Percentiles rank a stretch among this genome's conserved stretches.
Evolutionary conservation across 2,797 vertebrate genomes (phyloP).

Genomic region (Sebastes oblongus): DNA sequence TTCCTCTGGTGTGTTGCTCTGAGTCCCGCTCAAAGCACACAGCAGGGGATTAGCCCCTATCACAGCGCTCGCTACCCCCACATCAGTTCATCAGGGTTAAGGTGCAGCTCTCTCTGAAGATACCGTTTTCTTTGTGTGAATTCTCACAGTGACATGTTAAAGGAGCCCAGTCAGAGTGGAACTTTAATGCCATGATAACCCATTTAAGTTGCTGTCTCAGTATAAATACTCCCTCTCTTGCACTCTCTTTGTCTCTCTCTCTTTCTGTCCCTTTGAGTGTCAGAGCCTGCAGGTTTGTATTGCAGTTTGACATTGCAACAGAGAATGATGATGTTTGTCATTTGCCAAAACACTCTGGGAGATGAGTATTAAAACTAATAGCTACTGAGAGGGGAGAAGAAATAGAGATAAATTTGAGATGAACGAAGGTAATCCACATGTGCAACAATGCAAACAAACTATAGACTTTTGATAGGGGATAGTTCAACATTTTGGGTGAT

Average conservation of each 20-base stretch:
- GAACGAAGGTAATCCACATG: background rate
- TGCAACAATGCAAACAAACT: background rate
- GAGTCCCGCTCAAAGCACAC: slow-evolving; percentile 65
- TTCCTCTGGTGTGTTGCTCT: slow-evolving; percentile 63
- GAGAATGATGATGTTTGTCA: slow-evolving; percentile 8
- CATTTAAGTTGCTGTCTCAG: slow-evolving; percentile 69
- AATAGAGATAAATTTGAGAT: background rate
- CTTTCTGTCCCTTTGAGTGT: slow-evolving; percentile 8
- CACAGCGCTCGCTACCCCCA: slow-evolving; percentile 64
- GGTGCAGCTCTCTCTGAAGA: slow-evolving; percentile 74
- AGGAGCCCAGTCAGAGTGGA: slow-evolving; percentile 59
- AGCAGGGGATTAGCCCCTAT: slow-evolving; percentile 74
- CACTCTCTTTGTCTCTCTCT: slow-evolving; percentile 34
- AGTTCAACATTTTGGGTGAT: background rate
- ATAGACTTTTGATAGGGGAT: background rate
- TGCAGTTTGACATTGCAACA: slow-evolving; percentile 22
- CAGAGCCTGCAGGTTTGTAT: slow-evolving; percentile 35
- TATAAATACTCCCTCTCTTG: slow-evolving; percentile 55
- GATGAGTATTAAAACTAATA: background rate
- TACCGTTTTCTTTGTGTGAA: slow-evolving; percentile 57
- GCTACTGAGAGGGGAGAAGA: background rate
- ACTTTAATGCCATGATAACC: slow-evolving; percentile 73
- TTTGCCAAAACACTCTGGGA: slow-evolving; percentile 15
- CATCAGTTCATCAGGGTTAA: slow-evolving; percentile 78
- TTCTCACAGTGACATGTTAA: slow-evolving; percentile 61